Conservation (phyloP, 2,113 vertebrate species). For the Nesogale talazaci region DNA sequence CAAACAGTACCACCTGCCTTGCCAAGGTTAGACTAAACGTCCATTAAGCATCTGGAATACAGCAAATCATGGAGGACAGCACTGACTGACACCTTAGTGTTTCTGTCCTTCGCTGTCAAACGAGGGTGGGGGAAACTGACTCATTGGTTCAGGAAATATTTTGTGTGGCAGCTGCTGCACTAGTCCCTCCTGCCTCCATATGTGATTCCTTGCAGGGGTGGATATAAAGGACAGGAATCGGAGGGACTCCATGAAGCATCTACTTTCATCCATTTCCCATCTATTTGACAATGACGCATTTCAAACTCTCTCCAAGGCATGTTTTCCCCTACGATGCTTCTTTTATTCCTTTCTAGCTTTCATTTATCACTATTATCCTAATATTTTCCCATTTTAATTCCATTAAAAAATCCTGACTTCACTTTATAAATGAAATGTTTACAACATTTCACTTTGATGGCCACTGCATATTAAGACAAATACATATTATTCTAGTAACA, state of each 20-base stretch:
- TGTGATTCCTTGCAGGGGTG: too few species aligned
- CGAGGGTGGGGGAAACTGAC: neutral
- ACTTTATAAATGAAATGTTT: constrained; percentile 1
- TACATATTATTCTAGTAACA: neutral
- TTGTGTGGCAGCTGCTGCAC: neutral
- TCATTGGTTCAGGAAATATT: neutral
- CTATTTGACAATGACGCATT: neutral
- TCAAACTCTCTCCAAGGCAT: neutral
- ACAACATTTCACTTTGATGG: constrained; percentile 18
- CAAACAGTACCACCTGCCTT: neutral
- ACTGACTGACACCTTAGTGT: accelerated
- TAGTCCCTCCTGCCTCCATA: neutral
- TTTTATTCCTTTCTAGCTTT: neutral
- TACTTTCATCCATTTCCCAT: neutral
- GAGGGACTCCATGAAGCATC: neutral
- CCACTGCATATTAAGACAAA: constrained; percentile 12
- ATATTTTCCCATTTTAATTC: neutral
- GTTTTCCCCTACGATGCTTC: neutral
- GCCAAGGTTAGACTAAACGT: too few species aligned
- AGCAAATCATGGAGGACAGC: neutral
- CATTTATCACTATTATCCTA: neutral
- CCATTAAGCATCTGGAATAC: neutral
- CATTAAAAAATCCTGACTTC: neutral
- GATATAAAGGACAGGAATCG: neutral
- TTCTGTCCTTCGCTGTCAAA: neutral